A percentile compares a stretch with the other conserved stretches of the same genome.
Evolutionary conservation across 1,140 invertebrate genomes (phyloP).

Genomic region (Diorhabda sublineata): DNA sequence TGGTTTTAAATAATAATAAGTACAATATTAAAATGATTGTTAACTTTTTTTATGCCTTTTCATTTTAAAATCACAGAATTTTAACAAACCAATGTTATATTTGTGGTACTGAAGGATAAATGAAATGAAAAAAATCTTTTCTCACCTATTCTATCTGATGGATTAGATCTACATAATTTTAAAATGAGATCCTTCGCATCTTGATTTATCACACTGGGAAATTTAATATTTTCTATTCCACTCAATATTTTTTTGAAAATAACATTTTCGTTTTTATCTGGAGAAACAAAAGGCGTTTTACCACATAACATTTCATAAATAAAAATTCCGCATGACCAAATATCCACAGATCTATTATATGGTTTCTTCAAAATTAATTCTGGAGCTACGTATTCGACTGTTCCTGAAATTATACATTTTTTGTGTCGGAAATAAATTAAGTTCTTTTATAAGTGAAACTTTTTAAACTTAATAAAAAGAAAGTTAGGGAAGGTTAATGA

Average conservation of each 20-base stretch:
- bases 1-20: neutral
- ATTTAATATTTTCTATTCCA: slow-evolving; percentile 82
- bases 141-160: slow-evolving; percentile 88
- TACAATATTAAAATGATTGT: too few species aligned
- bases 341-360: slow-evolving; percentile 88
- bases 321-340: slow-evolving; percentile 90
- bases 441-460: too few species aligned
- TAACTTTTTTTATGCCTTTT: too few species aligned
- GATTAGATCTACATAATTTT: slow-evolving; percentile 79
- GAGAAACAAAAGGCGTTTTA: slow-evolving; percentile 80
- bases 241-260: slow-evolving; percentile 93
- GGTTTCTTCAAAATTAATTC: slow-evolving; percentile 91
- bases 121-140: slow-evolving; percentile 54
- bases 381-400: slow-evolving; percentile 85
- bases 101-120: neutral
- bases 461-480: too few species aligned
- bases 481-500: too few species aligned
- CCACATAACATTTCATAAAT: slow-evolving; percentile 89
- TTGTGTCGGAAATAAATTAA: too few species aligned
- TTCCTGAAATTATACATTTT: slow-evolving; percentile 55
- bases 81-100: too few species aligned
- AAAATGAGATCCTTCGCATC: slow-evolving; percentile 79
- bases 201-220: slow-evolving; percentile 73
- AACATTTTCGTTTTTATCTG: slow-evolving; percentile 78
- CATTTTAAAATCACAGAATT: too few species aligned